phyloP scores from a whole-genome alignment of 1,140 invertebrate genomes.

The Philotrypesis tridentata region DNA sequence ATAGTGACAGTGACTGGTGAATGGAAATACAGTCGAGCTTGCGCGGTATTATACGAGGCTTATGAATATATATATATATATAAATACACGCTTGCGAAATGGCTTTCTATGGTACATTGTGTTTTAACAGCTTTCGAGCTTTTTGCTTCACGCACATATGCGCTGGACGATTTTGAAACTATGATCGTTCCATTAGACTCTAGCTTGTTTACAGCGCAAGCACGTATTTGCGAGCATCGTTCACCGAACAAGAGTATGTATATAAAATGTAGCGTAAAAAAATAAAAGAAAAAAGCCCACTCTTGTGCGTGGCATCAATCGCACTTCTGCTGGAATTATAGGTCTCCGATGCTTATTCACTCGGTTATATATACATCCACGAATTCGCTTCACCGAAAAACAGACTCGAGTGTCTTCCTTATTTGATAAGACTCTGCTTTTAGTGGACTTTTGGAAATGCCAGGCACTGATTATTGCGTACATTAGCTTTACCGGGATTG shows the following conservation, averaged over 20 bases:
- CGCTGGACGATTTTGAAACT: too few relatives aligned
- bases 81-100: not conserved
- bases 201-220: too few relatives aligned
- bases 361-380: too few relatives aligned
- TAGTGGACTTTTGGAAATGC: not conserved
- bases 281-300: too few relatives aligned
- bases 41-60: not conserved
- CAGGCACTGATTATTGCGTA: not conserved
- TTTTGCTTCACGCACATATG: not conserved
- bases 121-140: not conserved
- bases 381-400: not conserved
- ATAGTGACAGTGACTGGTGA: not conserved
- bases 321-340: not conserved
- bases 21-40: not conserved
- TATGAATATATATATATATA: not conserved
- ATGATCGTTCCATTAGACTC: too few relatives aligned
- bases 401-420: not conserved
- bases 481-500: not conserved
- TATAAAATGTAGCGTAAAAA: too few relatives aligned
- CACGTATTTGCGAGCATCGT: not conserved
- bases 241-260: not conserved
- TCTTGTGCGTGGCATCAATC: constrained; percentile 1
- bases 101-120: not conserved
- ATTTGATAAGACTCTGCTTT: not conserved
- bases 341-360: not conserved